These are phyloP conservation scores for Ondatra zibethicus DNA, from an alignment of 2,113 vertebrate genomes.

Conservation along the genomic window DNA sequence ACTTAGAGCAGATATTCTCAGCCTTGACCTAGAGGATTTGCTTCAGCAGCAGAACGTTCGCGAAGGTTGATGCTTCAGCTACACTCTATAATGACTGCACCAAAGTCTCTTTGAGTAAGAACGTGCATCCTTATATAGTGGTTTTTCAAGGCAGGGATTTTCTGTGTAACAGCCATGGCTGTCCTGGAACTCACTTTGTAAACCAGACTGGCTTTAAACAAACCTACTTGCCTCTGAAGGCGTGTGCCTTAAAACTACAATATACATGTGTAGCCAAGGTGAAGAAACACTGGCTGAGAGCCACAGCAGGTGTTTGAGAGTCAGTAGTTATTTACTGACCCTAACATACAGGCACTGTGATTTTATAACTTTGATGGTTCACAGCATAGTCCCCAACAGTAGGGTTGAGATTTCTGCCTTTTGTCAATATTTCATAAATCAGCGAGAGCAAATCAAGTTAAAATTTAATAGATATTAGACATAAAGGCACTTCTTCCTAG, in stretches of 20 bases:
- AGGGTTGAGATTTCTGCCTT: not conserved
- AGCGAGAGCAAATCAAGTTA: not conserved
- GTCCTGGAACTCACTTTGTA: no score
- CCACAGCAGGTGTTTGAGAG: not conserved
- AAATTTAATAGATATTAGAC: constrained; percentile 29
- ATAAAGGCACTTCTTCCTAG: not conserved
- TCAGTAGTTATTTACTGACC: not conserved
- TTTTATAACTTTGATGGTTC: not conserved
- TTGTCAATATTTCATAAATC: constrained; percentile 49
- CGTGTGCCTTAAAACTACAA: not conserved
- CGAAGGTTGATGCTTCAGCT: not conserved
- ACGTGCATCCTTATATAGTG: not conserved
- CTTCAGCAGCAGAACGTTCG: not conserved
- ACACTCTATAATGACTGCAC: not conserved
- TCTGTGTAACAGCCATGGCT: no score
- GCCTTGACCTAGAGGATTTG: not conserved
- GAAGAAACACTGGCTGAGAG: not conserved
- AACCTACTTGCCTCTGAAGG: no score
- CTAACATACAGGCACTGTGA: not conserved
- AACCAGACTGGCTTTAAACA: no score
- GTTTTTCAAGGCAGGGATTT: no score
- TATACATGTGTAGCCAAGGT: not conserved
- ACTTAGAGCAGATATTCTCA: not conserved
- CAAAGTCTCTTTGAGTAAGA: not conserved
- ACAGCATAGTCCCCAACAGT: not conserved